Evolutionary conservation across 2,888 invertebrate species (phyloP).

Genomic region (Heteromurus nitidus): DNA sequence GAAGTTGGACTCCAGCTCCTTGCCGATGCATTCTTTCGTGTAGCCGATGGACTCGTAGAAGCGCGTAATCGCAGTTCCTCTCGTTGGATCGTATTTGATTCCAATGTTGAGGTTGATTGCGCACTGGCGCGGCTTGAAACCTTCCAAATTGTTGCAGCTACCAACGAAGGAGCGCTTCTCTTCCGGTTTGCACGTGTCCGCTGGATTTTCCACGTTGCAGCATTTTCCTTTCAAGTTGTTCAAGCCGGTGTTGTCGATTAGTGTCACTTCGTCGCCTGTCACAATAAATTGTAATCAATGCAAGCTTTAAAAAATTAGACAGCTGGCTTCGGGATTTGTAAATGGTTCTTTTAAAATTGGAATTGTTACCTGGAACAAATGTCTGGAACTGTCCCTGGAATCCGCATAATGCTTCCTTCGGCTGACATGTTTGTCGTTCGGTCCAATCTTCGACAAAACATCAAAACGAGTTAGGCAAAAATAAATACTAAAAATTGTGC

Average conservation of each 20-base stretch:
- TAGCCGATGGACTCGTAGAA: constrained; percentile 21
- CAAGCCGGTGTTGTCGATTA: constrained; percentile 4
- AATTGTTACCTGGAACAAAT: background rate
- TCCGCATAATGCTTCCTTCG: constrained; percentile 19
- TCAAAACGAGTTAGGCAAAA: no score
- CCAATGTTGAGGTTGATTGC: background rate
- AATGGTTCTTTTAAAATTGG: no score
- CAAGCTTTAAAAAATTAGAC: no score
- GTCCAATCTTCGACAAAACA: background rate
- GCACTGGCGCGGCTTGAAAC: background rate
- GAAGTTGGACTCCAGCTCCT: background rate
- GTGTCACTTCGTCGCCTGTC: background rate
- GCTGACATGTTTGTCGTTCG: background rate
- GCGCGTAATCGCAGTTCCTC: background rate
- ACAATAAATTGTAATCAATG: no score
- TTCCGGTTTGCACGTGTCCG: background rate
- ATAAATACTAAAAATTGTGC: no score
- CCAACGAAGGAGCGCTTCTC: constrained; percentile 4
- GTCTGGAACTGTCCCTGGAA: constrained; percentile 20
- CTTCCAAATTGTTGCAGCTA: constrained; percentile 14
- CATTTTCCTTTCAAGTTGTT: constrained; percentile 13
- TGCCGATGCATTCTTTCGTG: background rate
- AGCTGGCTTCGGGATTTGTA: no score
- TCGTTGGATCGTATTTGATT: background rate
- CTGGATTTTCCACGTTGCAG: constrained; percentile 10